Conservation (phyloP, 2,113 vertebrate genomes). For the Chauna torquata region DNA sequence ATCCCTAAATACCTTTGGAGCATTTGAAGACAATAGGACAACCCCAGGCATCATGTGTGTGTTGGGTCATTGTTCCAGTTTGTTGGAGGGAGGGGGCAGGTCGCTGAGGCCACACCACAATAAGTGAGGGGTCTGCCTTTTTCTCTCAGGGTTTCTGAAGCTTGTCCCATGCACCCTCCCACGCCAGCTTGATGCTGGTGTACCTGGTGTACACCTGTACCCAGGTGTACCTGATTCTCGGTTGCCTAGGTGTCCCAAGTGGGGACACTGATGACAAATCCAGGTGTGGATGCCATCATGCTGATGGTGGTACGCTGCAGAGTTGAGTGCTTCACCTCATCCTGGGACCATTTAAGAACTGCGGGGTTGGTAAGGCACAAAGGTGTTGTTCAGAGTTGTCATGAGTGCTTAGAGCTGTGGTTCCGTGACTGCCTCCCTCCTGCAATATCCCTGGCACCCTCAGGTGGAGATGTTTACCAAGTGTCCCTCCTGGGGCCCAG, state of each 20-base stretch:
- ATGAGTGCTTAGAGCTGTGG: background rate
- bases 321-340: background rate
- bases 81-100: background rate
- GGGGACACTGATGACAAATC: background rate
- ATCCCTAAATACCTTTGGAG: too few relatives aligned
- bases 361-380: too few relatives aligned
- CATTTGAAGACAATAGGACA: too few relatives aligned
- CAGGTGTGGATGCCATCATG: too few relatives aligned
- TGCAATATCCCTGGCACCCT: background rate
- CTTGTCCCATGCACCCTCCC: too few relatives aligned
- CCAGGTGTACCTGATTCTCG: background rate
- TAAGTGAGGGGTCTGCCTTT: background rate
- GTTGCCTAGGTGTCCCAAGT: background rate
- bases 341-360: background rate
- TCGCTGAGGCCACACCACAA: too few relatives aligned
- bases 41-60: too few relatives aligned
- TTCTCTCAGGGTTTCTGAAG: background rate
- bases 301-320: background rate
- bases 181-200: background rate
- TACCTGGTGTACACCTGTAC: background rate
- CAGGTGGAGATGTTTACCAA: background rate
- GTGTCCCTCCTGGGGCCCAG: background rate
- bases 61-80: too few relatives aligned
- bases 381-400: background rate
- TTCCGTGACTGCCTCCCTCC: too few relatives aligned